These are phyloP conservation scores for Pterocles gutturalis DNA, from an alignment of 2,113 vertebrate species.

Conservation along the genomic window DNA sequence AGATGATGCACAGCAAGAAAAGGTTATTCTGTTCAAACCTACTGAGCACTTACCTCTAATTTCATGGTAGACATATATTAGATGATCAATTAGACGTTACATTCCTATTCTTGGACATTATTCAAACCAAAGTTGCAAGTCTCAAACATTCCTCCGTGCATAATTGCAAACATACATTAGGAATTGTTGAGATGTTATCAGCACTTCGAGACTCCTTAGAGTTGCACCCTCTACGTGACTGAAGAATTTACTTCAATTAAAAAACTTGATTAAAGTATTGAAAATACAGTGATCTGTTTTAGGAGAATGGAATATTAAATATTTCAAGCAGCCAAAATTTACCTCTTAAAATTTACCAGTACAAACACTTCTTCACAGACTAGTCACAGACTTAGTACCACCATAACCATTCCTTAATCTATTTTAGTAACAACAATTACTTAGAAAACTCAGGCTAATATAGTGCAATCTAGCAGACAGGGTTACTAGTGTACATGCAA, in stretches of 20 bases:
- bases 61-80: background rate
- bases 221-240: background rate
- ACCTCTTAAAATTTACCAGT: background rate
- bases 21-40: background rate
- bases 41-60: background rate
- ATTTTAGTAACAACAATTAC: background rate
- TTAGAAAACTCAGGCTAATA: background rate
- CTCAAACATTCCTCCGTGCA: background rate
- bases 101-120: background rate
- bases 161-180: background rate
- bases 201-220: background rate
- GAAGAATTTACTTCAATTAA: background rate
- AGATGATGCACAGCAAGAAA: background rate
- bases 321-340: background rate
- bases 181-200: background rate
- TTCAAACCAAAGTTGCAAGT: background rate
- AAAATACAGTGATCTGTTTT: background rate
- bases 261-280: background rate
- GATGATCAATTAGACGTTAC: background rate
- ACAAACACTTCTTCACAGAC: background rate
- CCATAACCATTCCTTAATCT: background rate
- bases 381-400: background rate
- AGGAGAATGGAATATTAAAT: background rate
- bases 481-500: background rate
- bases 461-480: background rate